phyloP scores from a whole-genome alignment of 2,797 vertebrate species.

The Catamblyrhynchus diadema region DNA sequence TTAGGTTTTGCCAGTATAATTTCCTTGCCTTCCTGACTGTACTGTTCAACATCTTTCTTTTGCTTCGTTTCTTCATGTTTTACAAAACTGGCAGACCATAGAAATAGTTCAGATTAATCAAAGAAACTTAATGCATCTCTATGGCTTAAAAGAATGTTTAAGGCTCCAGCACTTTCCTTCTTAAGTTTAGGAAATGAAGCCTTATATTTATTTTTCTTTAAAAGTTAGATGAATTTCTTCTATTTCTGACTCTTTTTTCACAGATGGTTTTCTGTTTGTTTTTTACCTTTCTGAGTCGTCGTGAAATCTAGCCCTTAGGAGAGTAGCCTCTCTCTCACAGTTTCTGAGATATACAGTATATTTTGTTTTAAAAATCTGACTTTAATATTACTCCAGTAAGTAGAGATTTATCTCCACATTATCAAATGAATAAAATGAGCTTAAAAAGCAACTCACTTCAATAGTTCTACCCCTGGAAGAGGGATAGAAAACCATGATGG shows the following conservation, averaged over 20 bases:
- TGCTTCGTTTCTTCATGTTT: background rate
- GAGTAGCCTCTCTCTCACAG: background rate
- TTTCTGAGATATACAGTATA: background rate
- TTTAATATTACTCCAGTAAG: background rate
- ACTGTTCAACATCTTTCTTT: background rate
- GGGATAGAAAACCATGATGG: conserved; percentile 4
- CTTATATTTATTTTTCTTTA: background rate
- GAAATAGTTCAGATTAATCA: background rate
- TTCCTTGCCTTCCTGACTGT: background rate
- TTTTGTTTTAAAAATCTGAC: conserved; percentile 31
- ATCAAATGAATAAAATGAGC: conserved; percentile 16
- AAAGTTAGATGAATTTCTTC: conserved; percentile 2
- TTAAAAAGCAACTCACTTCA: conserved; percentile 39
- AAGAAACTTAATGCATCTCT: conserved; percentile 14
- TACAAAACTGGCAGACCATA: background rate
- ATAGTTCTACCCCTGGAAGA: conserved; percentile 23
- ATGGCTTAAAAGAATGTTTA: background rate
- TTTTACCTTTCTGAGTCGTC: background rate
- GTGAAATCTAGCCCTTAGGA: background rate
- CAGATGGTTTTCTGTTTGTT: background rate
- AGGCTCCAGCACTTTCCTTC: background rate
- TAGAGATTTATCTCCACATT: conserved; percentile 31
- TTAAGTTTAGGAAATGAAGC: background rate
- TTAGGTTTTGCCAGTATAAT: background rate
- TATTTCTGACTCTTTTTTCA: background rate